phyloP scores from a whole-genome alignment of 2,888 invertebrate species.

The Muschampia plurimacula region DNA sequence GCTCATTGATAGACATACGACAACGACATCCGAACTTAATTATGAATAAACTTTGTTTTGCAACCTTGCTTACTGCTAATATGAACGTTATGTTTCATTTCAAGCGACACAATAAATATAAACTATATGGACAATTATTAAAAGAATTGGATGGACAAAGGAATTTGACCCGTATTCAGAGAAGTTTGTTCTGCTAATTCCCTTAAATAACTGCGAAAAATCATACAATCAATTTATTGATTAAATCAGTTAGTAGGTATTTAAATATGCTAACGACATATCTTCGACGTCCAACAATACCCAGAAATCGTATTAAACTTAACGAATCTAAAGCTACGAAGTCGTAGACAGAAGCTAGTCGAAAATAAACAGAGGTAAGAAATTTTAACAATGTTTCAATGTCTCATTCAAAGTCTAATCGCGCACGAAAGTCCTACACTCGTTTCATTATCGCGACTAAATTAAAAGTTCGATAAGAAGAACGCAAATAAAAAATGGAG shows the following conservation, averaged over 20 bases:
- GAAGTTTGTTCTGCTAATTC: too few relatives aligned
- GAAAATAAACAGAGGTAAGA: slow-evolving; percentile 36
- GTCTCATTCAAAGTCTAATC: slow-evolving; percentile 43
- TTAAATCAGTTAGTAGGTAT: too few relatives aligned
- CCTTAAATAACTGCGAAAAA: too few relatives aligned
- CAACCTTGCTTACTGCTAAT: neutral
- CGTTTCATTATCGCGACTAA: slow-evolving; percentile 67
- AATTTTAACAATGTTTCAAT: slow-evolving; percentile 44
- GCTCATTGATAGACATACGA: slow-evolving; percentile 74
- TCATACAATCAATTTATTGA: too few relatives aligned
- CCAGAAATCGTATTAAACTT: neutral
- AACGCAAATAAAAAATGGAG: slow-evolving; percentile 53
- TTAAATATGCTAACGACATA: too few relatives aligned
- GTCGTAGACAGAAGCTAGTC: slow-evolving; percentile 4
- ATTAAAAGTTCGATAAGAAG: slow-evolving; percentile 74
- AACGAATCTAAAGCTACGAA: neutral
- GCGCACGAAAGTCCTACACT: slow-evolving; percentile 37
- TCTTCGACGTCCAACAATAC: neutral
- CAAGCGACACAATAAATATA: too few relatives aligned
- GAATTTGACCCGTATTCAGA: too few relatives aligned
- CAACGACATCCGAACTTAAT: slow-evolving; percentile 64
- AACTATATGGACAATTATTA: too few relatives aligned
- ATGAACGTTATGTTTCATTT: neutral
- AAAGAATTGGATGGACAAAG: neutral
- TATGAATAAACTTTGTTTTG: slow-evolving; percentile 41